Evolutionary conservation across 2,888 invertebrate species (phyloP), one percentile per base, ranked within the genome.

Genomic region (Cyrtodaria siliqua): DNA sequence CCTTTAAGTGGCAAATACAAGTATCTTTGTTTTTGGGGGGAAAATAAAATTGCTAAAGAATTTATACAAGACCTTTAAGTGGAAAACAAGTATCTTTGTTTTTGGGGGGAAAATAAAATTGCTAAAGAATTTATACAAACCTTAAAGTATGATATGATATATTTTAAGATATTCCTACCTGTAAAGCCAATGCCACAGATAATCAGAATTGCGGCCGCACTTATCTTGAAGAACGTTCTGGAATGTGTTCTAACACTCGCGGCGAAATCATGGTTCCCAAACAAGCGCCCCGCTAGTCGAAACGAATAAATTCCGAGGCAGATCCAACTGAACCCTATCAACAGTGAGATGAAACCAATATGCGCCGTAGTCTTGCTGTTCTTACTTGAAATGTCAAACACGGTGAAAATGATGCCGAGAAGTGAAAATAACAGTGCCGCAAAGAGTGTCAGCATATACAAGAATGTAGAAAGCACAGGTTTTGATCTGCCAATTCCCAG

Each of bases 301-400:
- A 93, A 92, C 8, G 93, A 91, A 76, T 93, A 93, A 26, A 93
- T 86, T 1, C 93, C 93, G 56, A 93, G 79, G 12, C 90, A 83
- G n/a, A 91, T 86, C 92, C 93, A 93, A 24, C 88, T 87, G 40
- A 92, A 71, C 0, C 90, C 91, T 23, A 93, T 86, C 9, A 93
- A 67, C 12, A 93, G 85, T 33, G 87, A 86, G 4, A 92, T 89
- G 4, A 87, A 80, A 0, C 93, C 93, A 33, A 92, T 91, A 18
- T 92, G 80, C 0, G 91, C 87, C 9, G 92, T 91, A 3, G 89
- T 87, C 38, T 88, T 88, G 20, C 92, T 90, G 49, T 87, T 82
- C 26, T 87, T 70, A 68, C 91, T 91, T 4, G 84, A 53, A 33
- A 93, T 90, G 76, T 93, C 92, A 78, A 87, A 92, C 0, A 89